Conservation (phyloP, 2,797 vertebrate genomes). For the Syngnathus acus region DNA sequence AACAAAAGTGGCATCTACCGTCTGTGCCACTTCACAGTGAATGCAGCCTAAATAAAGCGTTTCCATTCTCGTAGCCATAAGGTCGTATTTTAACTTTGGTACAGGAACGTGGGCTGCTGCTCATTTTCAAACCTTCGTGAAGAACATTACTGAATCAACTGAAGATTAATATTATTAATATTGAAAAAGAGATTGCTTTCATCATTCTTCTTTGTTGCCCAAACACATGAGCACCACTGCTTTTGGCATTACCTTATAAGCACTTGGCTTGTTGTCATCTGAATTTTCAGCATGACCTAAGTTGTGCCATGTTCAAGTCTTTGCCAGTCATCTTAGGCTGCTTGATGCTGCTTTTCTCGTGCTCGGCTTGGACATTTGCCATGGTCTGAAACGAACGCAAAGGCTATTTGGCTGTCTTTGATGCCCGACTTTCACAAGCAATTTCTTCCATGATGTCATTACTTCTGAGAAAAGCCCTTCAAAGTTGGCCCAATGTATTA, state of each 20-base stretch:
- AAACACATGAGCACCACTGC: background rate
- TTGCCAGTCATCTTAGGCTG: background rate
- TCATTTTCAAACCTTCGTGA: background rate
- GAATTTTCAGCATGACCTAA: background rate
- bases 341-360: constrained; percentile 18
- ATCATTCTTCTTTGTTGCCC: background rate
- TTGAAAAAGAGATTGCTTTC: background rate
- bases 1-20: background rate
- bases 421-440: constrained; percentile 16
- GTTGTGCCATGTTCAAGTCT: background rate
- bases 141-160: background rate
- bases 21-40: background rate
- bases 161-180: background rate
- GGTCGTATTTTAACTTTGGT: background rate
- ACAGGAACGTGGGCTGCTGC: background rate
- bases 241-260: background rate
- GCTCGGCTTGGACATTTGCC: constrained; percentile 19
- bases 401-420: constrained; percentile 22
- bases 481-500: background rate
- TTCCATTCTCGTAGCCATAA: background rate
- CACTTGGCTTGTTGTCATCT: background rate
- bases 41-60: background rate
- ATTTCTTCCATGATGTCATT: background rate
- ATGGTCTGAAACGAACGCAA: constrained; percentile 15
- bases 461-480: background rate